phyloP scores from a whole-genome alignment of 2,888 invertebrate species.

The Ceramica pisi region DNA sequence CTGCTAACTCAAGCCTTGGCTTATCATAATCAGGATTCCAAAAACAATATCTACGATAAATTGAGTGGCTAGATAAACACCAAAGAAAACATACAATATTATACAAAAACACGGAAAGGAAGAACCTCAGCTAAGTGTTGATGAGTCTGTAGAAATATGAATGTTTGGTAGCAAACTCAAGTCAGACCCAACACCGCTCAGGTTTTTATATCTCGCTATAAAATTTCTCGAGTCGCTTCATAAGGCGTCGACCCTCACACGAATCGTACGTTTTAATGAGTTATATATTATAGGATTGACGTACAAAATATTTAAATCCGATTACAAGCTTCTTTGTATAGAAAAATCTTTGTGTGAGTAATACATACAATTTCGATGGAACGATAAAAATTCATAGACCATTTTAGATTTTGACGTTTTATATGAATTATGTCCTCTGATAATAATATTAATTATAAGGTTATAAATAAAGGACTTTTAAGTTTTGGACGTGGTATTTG shows the following conservation, averaged over 20 bases:
- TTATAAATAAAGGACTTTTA: slow-evolving; percentile 53
- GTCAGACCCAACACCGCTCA: slow-evolving; percentile 64
- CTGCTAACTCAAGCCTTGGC: neutral
- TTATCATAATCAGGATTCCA: slow-evolving; percentile 18
- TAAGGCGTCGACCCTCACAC: slow-evolving; percentile 73
- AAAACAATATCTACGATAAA: slow-evolving; percentile 21
- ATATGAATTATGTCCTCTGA: slow-evolving; percentile 49
- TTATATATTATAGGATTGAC: slow-evolving; percentile 76
- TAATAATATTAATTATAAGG: slow-evolving; percentile 57
- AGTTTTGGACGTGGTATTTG: slow-evolving; percentile 14
- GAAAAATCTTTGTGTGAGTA: slow-evolving; percentile 59
- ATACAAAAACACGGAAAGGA: neutral
- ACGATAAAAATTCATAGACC: slow-evolving; percentile 60
- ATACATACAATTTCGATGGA: slow-evolving; percentile 39
- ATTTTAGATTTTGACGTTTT: slow-evolving; percentile 45
- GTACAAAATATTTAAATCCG: slow-evolving; percentile 71
- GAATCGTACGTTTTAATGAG: slow-evolving; percentile 71
- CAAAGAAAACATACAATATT: neutral
- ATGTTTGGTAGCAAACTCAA: slow-evolving; percentile 62
- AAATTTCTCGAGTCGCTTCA: slow-evolving; percentile 75
- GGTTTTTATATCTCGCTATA: slow-evolving; percentile 78
- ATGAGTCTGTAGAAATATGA: slow-evolving; percentile 26
- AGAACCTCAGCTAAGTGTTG: slow-evolving; percentile 2
- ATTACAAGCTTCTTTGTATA: slow-evolving; percentile 61
- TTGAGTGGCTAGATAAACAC: slow-evolving; percentile 5